Base-by-base conservation (phyloP, 2,113 vertebrate species). In the Puntigrus tetrazona region DNA sequence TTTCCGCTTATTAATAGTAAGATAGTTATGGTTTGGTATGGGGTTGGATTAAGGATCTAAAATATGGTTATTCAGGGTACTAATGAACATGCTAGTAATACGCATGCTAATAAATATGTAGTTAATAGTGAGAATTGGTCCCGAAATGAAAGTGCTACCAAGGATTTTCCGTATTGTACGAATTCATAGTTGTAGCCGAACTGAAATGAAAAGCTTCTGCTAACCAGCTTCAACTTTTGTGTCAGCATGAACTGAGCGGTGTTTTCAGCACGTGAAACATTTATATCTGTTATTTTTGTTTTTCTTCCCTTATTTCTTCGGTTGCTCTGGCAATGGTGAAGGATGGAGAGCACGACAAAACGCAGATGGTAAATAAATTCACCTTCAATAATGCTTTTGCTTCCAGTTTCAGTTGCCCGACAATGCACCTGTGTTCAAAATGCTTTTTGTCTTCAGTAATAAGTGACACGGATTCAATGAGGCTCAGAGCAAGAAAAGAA, bases 291-390 rank as follows among this genome's bases (percentile, higher is more conserved):
- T 87, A 87, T 91, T 92, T 91, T 92, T 93, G 87, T 94, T 91
- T 92, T 88, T 93, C 90, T 92, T 70, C 70, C 84, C 82, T 85
- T 88, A 87, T 90, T 93, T 91, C 88, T 93, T 85, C 72, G 92
- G 89, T 92, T 90, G 84, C 92, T 93, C 90, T 93, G 89, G 91
- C 86, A 91, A 88, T 92, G 93, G 84, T 92, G 93, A 94, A 94
- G 94, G 94, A 93, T 94, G 94, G 94, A 93, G 94, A 93, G 93
- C 94, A 83, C 91, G 93, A 84, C 94, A 95, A 94, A 94, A 94
- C 93, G 92, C 93, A 85, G 93, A 94, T 94, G 94, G 93, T 94
- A 94, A 94, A 93, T 93, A 93, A 93, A 92, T 82, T 76, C 86
- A 93, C 88, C 90, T 93, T 93, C 75, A 86, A 85, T 85, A 84